A percentile compares a stretch with the other conserved stretches of the same genome.
phyloP scores from a whole-genome alignment of 2,888 invertebrate species.

The Diadegma fenestrale region DNA sequence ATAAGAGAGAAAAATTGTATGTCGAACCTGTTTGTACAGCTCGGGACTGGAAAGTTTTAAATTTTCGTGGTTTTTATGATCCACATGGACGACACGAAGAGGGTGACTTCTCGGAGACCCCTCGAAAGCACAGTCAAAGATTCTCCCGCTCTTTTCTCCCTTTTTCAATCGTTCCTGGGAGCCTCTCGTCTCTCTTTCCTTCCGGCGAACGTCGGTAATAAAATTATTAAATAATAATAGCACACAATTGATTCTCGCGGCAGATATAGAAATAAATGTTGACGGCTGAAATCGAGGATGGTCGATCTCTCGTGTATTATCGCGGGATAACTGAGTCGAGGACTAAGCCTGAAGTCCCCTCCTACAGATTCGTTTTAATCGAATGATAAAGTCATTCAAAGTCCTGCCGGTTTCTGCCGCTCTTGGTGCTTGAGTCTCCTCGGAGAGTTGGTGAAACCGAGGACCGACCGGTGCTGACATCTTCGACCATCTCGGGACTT shows the following conservation, averaged over 20 bases:
- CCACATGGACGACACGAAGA: constrained; percentile 53
- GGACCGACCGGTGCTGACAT: constrained; percentile 76
- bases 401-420: constrained; percentile 49
- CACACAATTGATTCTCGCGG: constrained; percentile 38
- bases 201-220: constrained; percentile 8
- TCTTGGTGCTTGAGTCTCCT: constrained; percentile 38
- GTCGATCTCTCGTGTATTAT: constrained; percentile 81
- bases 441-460: constrained; percentile 25
- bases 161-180: not conserved
- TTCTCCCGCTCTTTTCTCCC: constrained; percentile 26
- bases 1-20: constrained; percentile 1
- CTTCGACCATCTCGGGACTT: constrained; percentile 62
- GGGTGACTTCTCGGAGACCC: constrained; percentile 31
- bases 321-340: constrained; percentile 81
- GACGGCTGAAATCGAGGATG: constrained; percentile 67
- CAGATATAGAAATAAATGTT: constrained; percentile 51
- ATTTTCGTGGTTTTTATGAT: constrained; percentile 42
- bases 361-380: constrained; percentile 77
- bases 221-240: constrained; percentile 42
- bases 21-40: constrained; percentile 55
- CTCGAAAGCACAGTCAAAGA: constrained; percentile 40
- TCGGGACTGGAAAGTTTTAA: constrained; percentile 52
- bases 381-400: constrained; percentile 77
- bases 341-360: constrained; percentile 77
- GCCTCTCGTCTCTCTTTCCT: constrained; percentile 14